These are phyloP conservation scores for Danio jaintianensis DNA, from an alignment of 2,797 vertebrate species.

Conservation along the genomic window DNA sequence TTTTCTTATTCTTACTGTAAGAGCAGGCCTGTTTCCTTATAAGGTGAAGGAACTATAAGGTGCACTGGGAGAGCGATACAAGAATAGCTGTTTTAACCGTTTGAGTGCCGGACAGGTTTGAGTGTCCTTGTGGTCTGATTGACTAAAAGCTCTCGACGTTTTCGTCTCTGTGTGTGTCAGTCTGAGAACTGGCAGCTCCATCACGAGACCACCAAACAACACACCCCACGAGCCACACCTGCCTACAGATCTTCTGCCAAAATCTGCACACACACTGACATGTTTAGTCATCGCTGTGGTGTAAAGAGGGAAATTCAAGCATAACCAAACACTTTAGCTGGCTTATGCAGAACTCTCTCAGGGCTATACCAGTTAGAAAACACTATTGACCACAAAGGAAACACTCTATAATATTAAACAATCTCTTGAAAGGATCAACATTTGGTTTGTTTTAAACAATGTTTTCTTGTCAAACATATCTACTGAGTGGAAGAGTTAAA, in stretches of 20 bases:
- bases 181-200: constrained; percentile 63
- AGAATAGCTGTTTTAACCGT: constrained; percentile 81
- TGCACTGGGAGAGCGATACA: constrained; percentile 61
- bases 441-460: not conserved
- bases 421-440: not conserved
- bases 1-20: constrained; percentile 52
- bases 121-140: constrained; percentile 74
- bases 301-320: constrained; percentile 41
- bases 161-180: no score
- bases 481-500: no score
- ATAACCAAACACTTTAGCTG: constrained; percentile 2
- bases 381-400: constrained; percentile 6
- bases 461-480: no score
- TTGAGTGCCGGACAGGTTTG: constrained; percentile 76
- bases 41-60: constrained; percentile 59
- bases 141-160: constrained; percentile 73
- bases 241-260: constrained; percentile 1
- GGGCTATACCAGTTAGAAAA: not conserved
- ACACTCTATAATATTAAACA: not conserved
- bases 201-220: constrained; percentile 51
- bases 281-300: not conserved
- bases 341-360: not conserved
- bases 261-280: constrained; percentile 15
- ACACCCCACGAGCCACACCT: constrained; percentile 36
- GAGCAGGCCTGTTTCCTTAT: constrained; percentile 62